Percentiles rank a stretch among this genome's conserved stretches.
These are phyloP conservation scores for Sinelater perroti DNA, from an alignment of 2,888 invertebrate genomes.

Conservation along the genomic window DNA sequence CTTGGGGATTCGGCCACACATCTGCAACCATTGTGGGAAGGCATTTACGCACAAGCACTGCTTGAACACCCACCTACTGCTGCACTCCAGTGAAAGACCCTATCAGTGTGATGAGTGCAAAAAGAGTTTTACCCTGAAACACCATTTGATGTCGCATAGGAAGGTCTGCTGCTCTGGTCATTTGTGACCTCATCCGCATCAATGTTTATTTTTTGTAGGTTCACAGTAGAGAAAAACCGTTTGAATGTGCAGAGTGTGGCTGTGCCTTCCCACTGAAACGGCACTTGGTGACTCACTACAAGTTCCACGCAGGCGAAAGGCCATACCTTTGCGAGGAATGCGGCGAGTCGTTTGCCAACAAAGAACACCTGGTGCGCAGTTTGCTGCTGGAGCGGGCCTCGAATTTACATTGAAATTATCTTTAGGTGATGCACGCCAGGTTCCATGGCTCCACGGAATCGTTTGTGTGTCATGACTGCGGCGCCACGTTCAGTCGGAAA, in stretches of 20 bases:
- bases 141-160: conserved; percentile 82
- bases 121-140: conserved; percentile 86
- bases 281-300: conserved; percentile 84
- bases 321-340: conserved; percentile 90
- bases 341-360: conserved; percentile 90
- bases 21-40: conserved; percentile 81
- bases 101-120: conserved; percentile 87
- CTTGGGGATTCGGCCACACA: conserved; percentile 81
- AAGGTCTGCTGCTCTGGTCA: conserved; percentile 63
- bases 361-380: conserved; percentile 76
- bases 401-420: conserved; percentile 20
- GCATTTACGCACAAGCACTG: conserved; percentile 85
- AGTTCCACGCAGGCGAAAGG: conserved; percentile 86
- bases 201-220: conserved; percentile 59
- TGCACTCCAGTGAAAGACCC: conserved; percentile 83
- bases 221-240: conserved; percentile 82
- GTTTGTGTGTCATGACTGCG: conserved; percentile 92
- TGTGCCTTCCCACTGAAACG: conserved; percentile 83
- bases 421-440: conserved; percentile 81
- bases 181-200: background rate
- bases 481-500: conserved; percentile 83
- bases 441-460: conserved; percentile 97
- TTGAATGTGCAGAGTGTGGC: conserved; percentile 84
- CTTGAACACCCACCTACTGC: conserved; percentile 80
- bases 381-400: conserved; percentile 33